Evolutionary conservation across 2,113 vertebrate genomes (phyloP).

Genomic region (Neofelis nebulosa): DNA sequence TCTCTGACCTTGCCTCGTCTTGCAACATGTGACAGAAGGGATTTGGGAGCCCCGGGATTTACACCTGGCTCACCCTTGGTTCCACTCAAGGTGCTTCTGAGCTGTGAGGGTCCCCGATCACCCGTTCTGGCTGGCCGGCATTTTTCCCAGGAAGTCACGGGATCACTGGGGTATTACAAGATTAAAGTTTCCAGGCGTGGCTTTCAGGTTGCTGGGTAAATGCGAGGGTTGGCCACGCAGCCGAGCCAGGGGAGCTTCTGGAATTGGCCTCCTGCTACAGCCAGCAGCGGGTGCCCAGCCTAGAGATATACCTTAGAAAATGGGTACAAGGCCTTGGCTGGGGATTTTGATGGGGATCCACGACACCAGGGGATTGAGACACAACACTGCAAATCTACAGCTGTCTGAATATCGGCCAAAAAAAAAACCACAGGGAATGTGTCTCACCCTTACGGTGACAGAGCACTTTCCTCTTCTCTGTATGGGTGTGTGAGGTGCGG

Average conservation of each 20-base stretch:
- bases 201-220: not conserved
- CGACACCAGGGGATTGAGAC: not conserved
- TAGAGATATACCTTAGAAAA: not conserved
- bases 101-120: not conserved
- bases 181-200: not conserved
- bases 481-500: accelerated
- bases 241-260: not conserved
- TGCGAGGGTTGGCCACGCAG: not conserved
- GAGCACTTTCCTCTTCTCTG: not conserved
- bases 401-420: not conserved
- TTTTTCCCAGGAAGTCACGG: not conserved
- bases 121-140: not conserved
- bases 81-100: not conserved
- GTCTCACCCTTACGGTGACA: not conserved
- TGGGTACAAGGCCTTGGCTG: not conserved
- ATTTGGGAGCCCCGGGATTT: not conserved
- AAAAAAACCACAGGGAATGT: not conserved
- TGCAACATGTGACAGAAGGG: not conserved
- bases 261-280: not conserved
- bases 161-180: not conserved
- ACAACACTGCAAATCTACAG: not conserved
- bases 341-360: not conserved
- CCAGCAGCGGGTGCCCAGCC: not conserved
- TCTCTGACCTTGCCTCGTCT: not conserved
- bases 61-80: not conserved